A percentile compares a stretch with the other conserved stretches of the same genome.
phyloP scores from a whole-genome alignment of 2,113 vertebrate species.

The Lophochroa leadbeateri region DNA sequence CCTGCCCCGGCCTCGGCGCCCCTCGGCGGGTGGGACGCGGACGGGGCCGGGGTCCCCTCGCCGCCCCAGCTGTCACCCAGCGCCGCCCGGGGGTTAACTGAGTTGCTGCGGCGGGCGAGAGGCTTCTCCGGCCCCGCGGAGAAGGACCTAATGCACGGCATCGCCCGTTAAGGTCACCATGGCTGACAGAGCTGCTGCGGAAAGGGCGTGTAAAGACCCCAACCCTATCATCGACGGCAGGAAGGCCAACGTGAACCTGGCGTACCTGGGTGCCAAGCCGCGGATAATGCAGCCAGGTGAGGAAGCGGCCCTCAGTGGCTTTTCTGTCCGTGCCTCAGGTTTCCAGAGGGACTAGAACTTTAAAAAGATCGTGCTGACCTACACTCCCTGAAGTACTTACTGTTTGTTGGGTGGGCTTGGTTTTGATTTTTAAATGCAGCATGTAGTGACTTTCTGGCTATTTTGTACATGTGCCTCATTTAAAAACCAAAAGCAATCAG shows the following conservation, averaged over 20 bases:
- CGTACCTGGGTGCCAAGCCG: conserved; percentile 97
- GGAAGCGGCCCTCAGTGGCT: neutral
- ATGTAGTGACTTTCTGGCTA: neutral
- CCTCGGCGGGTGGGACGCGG: neutral
- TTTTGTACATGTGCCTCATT: neutral
- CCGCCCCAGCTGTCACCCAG: neutral
- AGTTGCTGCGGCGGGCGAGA: neutral
- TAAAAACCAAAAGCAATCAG: neutral
- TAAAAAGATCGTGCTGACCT: neutral
- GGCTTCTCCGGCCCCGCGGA: neutral
- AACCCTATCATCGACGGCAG: conserved; percentile 99
- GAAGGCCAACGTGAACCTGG: conserved; percentile 98
- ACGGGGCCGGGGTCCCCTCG: neutral
- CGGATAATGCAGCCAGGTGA: conserved; percentile 98
- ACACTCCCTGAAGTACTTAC: neutral
- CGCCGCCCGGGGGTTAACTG: neutral
- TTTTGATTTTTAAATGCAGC: neutral
- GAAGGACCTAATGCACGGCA: conserved; percentile 29
- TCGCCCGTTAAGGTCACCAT: conserved; percentile 90
- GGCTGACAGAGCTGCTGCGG: conserved; percentile 93
- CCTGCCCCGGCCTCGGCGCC: neutral
- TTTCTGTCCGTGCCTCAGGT: neutral
- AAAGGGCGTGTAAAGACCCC: conserved; percentile 97
- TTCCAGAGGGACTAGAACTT: neutral
- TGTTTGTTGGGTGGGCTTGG: neutral